These are phyloP conservation scores for Oasisia sp. DNA, from an alignment of 2,888 invertebrate genomes.

Conservation along the genomic window DNA sequence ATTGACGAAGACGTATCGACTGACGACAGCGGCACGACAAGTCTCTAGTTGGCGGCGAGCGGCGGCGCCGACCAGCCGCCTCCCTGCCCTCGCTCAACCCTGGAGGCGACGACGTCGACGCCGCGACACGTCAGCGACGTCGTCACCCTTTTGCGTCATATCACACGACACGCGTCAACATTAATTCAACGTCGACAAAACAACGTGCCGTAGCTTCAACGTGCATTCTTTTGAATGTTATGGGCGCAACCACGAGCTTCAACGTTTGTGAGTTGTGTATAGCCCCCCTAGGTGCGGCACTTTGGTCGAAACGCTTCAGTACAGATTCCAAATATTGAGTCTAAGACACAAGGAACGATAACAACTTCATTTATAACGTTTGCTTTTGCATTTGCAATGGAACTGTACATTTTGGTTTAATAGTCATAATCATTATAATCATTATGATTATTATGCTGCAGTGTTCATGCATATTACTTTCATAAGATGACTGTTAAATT, in stretches of 20 bases:
- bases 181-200: not conserved
- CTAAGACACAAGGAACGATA: not conserved
- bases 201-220: not conserved
- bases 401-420: too few relatives aligned
- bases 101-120: not conserved
- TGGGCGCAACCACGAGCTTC: not conserved
- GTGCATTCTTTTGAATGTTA: not conserved
- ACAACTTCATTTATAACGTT: not conserved
- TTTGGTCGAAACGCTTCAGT: not conserved
- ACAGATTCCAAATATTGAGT: not conserved
- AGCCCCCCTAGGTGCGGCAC: not conserved
- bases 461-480: not conserved
- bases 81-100: not conserved
- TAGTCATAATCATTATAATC: too few relatives aligned
- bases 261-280: not conserved
- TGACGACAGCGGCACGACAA: constrained; percentile 10
- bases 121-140: not conserved
- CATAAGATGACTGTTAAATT: not conserved
- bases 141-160: constrained; percentile 17
- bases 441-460: too few relatives aligned
- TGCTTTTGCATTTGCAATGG: not conserved
- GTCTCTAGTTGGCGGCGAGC: not conserved
- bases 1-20: constrained; percentile 10
- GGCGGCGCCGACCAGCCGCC: not conserved
- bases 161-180: not conserved